Evolutionary conservation across 2,888 invertebrate genomes (phyloP).

Genomic region (Cerceris rybyensis): DNA sequence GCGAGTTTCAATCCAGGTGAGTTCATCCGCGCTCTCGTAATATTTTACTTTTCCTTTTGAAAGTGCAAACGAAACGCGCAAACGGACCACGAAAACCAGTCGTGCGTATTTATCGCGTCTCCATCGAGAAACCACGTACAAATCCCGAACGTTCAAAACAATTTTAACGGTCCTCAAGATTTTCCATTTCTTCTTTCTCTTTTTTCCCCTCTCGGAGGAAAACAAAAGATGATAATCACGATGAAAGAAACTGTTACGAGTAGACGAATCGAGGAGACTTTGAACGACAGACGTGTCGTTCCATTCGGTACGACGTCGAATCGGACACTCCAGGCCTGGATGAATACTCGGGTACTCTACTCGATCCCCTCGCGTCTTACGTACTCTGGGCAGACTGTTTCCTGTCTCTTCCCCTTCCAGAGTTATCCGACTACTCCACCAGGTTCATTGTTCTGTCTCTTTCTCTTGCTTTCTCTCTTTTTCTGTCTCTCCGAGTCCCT

Average conservation of each 20-base stretch:
- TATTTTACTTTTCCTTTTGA: constrained; percentile 18
- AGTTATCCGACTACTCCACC: constrained; percentile 29
- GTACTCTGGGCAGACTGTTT: constrained; percentile 64
- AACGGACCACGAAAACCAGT: background rate
- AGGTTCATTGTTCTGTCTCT: constrained; percentile 4
- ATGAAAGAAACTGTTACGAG: background rate
- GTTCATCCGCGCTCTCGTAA: constrained; percentile 3
- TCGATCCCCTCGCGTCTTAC: constrained; percentile 70
- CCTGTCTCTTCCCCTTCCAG: constrained; percentile 56
- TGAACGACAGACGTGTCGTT: constrained; percentile 24
- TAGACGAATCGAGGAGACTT: background rate
- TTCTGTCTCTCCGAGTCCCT: constrained; percentile 10
- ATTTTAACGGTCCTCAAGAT: too few relatives aligned
- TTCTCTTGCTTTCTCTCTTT: constrained; percentile 35
- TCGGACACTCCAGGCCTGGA: constrained; percentile 72
- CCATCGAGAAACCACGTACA: background rate
- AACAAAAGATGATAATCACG: too few relatives aligned
- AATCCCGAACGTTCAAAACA: too few relatives aligned
- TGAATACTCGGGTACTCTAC: constrained; percentile 49
- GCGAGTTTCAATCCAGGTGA: background rate
- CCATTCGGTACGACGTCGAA: constrained; percentile 71
- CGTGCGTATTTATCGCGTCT: background rate
- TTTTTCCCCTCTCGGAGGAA: too few relatives aligned
- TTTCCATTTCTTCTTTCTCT: too few relatives aligned
- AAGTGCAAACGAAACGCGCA: constrained; percentile 13